These are phyloP conservation scores for Odontothrips loti DNA, from an alignment of 2,888 invertebrate species.

Conservation along the genomic window DNA sequence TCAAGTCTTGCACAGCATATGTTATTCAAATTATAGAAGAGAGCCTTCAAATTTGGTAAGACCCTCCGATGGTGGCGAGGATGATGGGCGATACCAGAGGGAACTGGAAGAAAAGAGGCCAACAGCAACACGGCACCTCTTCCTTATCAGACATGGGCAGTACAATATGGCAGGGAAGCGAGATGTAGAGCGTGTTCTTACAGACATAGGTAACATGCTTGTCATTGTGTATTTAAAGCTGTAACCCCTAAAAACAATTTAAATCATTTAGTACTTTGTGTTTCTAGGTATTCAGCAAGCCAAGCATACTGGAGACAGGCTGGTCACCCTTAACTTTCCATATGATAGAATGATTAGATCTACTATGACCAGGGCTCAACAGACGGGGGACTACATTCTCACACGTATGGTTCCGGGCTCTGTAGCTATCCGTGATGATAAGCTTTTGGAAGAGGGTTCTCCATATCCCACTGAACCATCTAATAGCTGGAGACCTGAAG, in stretches of 20 bases:
- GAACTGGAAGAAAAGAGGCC: conserved; percentile 59
- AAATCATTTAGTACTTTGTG: conserved; percentile 5
- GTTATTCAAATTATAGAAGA: conserved; percentile 52
- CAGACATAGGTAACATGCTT: conserved; percentile 63
- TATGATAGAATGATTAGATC: conserved; percentile 79
- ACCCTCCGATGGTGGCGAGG: conserved; percentile 51
- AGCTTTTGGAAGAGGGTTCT: conserved; percentile 84
- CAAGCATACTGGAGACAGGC: conserved; percentile 72
- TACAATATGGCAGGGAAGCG: conserved; percentile 70
- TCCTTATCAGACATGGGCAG: conserved; percentile 93
- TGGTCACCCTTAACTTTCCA: conserved; percentile 70
- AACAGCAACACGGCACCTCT: conserved; percentile 70
- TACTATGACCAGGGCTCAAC: conserved; percentile 89
- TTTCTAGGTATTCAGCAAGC: conserved; percentile 77
- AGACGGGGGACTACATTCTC: conserved; percentile 82
- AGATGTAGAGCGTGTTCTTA: conserved; percentile 71
- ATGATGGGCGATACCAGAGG: conserved; percentile 61
- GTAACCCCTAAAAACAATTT: background rate
- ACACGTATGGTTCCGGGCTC: conserved; percentile 57
- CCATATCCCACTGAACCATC: conserved; percentile 94
- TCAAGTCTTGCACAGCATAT: conserved; percentile 14
- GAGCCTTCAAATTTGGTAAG: conserved; percentile 67
- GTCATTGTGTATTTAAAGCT: background rate
- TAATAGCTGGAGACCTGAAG: conserved; percentile 80
- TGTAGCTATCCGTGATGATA: conserved; percentile 59